These are phyloP conservation scores for Puma concolor DNA, from an alignment of 2,113 vertebrate genomes.

Conservation along the genomic window DNA sequence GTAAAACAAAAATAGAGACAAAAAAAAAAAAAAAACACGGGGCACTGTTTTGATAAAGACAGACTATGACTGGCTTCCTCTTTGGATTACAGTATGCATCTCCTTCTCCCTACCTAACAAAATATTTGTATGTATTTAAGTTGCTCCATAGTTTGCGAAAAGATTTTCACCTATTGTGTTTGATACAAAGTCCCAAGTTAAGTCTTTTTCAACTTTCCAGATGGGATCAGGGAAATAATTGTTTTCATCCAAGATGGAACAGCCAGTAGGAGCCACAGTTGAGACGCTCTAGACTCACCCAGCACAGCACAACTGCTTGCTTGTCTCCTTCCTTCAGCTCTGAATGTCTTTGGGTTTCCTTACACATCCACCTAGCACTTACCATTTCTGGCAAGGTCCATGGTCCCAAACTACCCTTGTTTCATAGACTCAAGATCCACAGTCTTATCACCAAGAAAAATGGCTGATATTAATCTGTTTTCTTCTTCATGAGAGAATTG, in stretches of 20 bases:
- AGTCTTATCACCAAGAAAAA: background rate
- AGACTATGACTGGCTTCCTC: background rate
- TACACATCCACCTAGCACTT: background rate
- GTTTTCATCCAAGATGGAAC: background rate
- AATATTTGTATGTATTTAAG: background rate
- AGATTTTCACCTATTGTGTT: background rate
- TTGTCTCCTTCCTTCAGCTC: no score
- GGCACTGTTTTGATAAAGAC: background rate
- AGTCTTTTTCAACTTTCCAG: background rate
- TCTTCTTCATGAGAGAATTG: background rate
- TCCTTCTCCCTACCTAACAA: background rate
- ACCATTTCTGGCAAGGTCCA: background rate
- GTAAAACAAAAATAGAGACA: background rate
- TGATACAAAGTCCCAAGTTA: background rate
- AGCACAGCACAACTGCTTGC: rapidly evolving
- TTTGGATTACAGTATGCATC: background rate
- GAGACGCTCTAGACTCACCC: no score
- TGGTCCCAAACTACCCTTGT: background rate
- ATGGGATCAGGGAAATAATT: background rate
- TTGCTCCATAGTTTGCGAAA: background rate
- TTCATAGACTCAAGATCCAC: background rate
- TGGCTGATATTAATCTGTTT: background rate
- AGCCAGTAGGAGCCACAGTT: no score
- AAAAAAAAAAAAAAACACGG: background rate
- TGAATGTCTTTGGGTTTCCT: background rate